Base-by-base conservation (phyloP, 2,888 invertebrate genomes). In the Melinaea menophilus region DNA sequence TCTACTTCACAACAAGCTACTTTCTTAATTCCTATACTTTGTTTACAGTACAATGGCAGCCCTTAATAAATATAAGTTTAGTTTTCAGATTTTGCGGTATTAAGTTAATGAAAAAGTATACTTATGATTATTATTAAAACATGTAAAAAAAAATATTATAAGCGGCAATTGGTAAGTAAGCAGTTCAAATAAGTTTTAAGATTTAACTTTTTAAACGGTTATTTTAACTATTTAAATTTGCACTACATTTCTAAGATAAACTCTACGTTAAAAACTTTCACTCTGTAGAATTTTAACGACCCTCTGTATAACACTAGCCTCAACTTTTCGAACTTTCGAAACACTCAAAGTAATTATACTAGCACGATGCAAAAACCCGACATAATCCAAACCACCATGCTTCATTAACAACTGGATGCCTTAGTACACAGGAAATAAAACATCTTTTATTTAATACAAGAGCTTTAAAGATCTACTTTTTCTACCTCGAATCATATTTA, bases 351-450 rank as follows among this genome's bases (percentile, higher is more conserved):
- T 80, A 81, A 82, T 81, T 82, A 80, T 77, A 68, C 76, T 69
- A 22, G 70, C 74, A 71, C 71, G 71, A 71, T 71, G 73, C 76
- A 83, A 81, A 81, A 83, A 83, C 77, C 78, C 74, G 68, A 75
- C 77, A 76, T 79, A 81, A 84, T 80, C 81, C 74, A 71, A 73
- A 73, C 70, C 75, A 73, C 71, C 69, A 68, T 66, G 74, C 74
- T 74, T 80, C 81, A 82, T 85, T 82, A 82, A 79, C 79, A 77
- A 71, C 73, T 72, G 70, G 73, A 74, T 71, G 73, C 67, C 61
- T 58, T 59, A 67, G 71, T 71, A 71, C 79, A 80, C 76, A 78
- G 82, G 79, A 85, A 82, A 81, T 81, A 81, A 81, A 84, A 75
- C 76, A 76, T 73, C 78, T 79, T 75, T 75, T 79, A 73, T 77